A percentile compares a stretch with the other conserved stretches of the same genome.
These are phyloP conservation scores for Hippocampus kuda DNA, from an alignment of 2,797 vertebrate genomes.

Conservation along the genomic window DNA sequence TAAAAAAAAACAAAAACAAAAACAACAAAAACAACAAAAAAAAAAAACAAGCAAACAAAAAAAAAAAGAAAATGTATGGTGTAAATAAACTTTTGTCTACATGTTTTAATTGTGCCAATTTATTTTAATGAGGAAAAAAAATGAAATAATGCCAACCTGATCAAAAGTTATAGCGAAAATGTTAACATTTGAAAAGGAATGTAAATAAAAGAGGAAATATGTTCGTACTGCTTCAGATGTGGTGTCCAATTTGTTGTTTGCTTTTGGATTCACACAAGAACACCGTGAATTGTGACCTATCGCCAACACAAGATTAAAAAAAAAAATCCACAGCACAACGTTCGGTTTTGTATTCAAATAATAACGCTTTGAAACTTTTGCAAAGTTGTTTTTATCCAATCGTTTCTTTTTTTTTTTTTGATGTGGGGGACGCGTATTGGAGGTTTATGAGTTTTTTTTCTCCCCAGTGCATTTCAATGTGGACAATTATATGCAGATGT, in stretches of 20 bases:
- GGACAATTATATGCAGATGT: no score
- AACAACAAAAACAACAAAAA: slow-evolving; percentile 21
- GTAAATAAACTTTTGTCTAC: slow-evolving; percentile 99
- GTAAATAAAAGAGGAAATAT: slow-evolving; percentile 87
- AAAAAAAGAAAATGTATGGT: slow-evolving; percentile 91
- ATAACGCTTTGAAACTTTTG: no score
- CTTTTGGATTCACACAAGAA: not conserved
- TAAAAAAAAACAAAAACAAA: slow-evolving; percentile 66
- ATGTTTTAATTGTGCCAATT: slow-evolving; percentile 98
- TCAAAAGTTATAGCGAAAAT: slow-evolving; percentile 76
- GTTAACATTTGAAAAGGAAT: slow-evolving; percentile 82
- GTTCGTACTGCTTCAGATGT: slow-evolving; percentile 79
- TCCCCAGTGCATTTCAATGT: no score
- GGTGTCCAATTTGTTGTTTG: slow-evolving; percentile 68
- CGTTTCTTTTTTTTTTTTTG: no score
- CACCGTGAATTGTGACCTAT: no score
- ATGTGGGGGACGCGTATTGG: no score
- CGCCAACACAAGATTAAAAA: no score
- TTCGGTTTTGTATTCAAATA: no score
- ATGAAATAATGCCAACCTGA: slow-evolving; percentile 68
- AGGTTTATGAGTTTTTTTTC: no score
- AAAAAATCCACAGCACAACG: no score
- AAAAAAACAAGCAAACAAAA: not conserved
- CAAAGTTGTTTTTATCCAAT: no score
- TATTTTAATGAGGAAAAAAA: slow-evolving; percentile 79